phyloP scores from a whole-genome alignment of 1,140 invertebrate species.

The Drosophila subobscura region DNA sequence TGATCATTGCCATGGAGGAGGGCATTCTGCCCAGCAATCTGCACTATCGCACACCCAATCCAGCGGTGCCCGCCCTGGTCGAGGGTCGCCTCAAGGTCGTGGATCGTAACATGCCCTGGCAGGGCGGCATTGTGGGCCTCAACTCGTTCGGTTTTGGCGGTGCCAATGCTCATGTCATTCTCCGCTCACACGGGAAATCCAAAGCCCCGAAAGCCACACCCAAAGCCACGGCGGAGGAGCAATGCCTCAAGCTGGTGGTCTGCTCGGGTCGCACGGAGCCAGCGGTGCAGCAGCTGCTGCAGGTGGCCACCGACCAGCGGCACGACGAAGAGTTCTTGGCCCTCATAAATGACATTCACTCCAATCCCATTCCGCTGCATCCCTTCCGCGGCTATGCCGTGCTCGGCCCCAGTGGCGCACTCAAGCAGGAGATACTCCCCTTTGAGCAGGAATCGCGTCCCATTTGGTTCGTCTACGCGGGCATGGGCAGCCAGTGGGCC shows the following conservation, averaged over 20 bases:
- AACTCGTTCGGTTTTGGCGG: conserved; percentile 99
- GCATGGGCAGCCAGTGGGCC: conserved; percentile 98
- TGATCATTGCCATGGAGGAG: conserved; percentile 94
- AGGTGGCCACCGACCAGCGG: conserved; percentile 86
- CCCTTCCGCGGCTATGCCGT: conserved; percentile 90
- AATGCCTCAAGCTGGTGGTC: conserved; percentile 88
- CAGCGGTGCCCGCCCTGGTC: conserved; percentile 92
- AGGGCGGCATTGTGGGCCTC: conserved; percentile 92
- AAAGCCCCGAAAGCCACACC: conserved; percentile 85
- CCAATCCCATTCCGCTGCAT: conserved; percentile 88
- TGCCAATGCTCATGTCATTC: conserved; percentile 96
- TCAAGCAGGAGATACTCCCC: conserved; percentile 79
- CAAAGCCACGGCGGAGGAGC: conserved; percentile 57
- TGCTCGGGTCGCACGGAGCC: conserved; percentile 94
- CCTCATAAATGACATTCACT: conserved; percentile 90
- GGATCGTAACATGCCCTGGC: conserved; percentile 90
- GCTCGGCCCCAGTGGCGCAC: conserved; percentile 83
- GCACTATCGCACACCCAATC: conserved; percentile 94
- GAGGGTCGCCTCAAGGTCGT: conserved; percentile 96
- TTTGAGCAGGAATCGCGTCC: conserved; percentile 87
- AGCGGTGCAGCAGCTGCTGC: conserved; percentile 88
- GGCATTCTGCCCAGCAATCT: conserved; percentile 95
- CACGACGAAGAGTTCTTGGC: conserved; percentile 90
- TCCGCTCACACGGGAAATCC: conserved; percentile 90
- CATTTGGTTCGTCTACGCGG: conserved; percentile 97